Conservation (phyloP, 2,888 invertebrate genomes). For the Lycaena phlaeas region DNA sequence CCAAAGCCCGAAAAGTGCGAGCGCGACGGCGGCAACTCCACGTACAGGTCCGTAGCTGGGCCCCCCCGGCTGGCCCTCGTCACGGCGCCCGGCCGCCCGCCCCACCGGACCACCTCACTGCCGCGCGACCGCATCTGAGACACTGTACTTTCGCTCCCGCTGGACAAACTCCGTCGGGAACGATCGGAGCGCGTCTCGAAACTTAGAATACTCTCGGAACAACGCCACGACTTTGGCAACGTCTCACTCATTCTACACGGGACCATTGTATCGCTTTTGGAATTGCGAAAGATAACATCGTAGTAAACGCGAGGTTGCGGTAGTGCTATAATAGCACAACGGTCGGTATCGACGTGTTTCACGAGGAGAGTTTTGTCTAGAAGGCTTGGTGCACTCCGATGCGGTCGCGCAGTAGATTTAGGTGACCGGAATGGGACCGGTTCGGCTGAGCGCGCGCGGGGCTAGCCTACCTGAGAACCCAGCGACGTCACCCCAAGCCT, state of each 20-base stretch:
- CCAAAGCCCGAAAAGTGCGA: conserved; percentile 67
- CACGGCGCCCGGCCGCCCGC: conserved; percentile 65
- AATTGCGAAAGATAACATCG: conserved; percentile 45
- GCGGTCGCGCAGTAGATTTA: conserved; percentile 38
- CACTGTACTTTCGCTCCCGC: conserved; percentile 27
- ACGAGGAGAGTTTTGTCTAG: conserved; percentile 59
- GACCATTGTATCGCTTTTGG: conserved; percentile 36
- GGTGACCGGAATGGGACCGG: conserved; percentile 36
- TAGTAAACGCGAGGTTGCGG: conserved; percentile 57
- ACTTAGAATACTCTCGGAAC: conserved; percentile 55
- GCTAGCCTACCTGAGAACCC: conserved; percentile 77
- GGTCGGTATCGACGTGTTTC: conserved; percentile 52
- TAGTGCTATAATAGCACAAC: conserved; percentile 62
- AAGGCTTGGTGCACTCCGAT: conserved; percentile 50
- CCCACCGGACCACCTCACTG: conserved; percentile 57
- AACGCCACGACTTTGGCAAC: conserved; percentile 56
- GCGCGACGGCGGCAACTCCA: conserved; percentile 62
- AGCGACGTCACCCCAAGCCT: conserved; percentile 83
- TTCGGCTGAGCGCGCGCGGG: conserved; percentile 67
- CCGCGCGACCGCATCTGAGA: conserved; percentile 28
- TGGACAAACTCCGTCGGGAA: conserved; percentile 38
- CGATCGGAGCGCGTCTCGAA: conserved; percentile 40
- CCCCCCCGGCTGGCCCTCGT: conserved; percentile 69
- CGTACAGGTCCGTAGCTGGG: conserved; percentile 59
- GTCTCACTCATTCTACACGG: conserved; percentile 55